phyloP scores from a whole-genome alignment of 2,113 vertebrate genomes.

The Abramis brama region DNA sequence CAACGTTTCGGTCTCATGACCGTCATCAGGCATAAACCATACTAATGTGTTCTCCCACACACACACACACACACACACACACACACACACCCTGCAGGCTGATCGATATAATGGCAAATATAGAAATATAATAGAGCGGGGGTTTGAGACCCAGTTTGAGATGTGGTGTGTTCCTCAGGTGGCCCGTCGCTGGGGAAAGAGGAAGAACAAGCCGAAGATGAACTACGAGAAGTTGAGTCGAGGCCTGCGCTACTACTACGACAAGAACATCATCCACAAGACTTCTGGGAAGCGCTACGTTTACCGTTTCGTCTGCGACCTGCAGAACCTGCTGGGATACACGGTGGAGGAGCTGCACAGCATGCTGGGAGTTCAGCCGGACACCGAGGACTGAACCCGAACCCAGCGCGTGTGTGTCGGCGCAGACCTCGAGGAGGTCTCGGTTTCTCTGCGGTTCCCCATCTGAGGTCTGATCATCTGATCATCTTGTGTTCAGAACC shows the following conservation, averaged over 20 bases:
- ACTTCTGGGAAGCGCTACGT: conserved; percentile 89
- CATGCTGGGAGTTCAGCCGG: conserved; percentile 86
- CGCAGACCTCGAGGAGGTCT: not conserved
- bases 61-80: too few species aligned
- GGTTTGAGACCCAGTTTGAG: too few species aligned
- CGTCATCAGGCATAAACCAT: too few species aligned
- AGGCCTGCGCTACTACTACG: conserved; percentile 87
- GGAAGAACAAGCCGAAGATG: conserved; percentile 94
- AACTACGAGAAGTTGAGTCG: conserved; percentile 93
- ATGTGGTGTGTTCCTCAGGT: conserved; percentile 69
- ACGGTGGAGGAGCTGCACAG: conserved; percentile 84
- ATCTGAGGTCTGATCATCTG: too few species aligned
- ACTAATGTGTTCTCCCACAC: too few species aligned
- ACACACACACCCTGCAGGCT: too few species aligned
- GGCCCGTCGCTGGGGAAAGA: conserved; percentile 86
- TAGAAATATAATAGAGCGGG: too few species aligned
- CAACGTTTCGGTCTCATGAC: too few species aligned
- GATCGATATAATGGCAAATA: too few species aligned
- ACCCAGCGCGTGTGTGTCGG: not conserved
- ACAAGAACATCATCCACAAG: conserved; percentile 95
- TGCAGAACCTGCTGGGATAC: conserved; percentile 86
- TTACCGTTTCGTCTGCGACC: conserved; percentile 90
- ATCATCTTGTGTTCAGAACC: too few species aligned
- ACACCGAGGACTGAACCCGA: conserved; percentile 85
- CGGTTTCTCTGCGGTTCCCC: too few species aligned